Conservation (phyloP, 2,113 vertebrate species). For the Opisthocomus hoazin region DNA sequence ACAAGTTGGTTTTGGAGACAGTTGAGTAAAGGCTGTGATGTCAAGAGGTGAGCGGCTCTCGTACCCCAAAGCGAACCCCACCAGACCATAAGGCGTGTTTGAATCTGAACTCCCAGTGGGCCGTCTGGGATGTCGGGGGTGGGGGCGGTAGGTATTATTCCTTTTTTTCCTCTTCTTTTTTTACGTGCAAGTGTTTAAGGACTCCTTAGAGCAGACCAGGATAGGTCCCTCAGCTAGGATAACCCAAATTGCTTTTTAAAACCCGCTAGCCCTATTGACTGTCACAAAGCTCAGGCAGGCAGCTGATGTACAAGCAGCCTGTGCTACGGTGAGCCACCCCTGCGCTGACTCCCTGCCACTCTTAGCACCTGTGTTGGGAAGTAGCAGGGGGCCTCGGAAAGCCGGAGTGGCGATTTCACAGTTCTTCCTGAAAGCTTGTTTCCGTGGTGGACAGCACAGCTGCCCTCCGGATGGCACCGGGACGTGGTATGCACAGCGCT, state of each 20-base stretch:
- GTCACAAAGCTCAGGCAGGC: fast-evolving
- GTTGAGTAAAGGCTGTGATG: background rate
- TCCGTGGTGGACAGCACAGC: fast-evolving
- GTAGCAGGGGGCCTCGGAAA: background rate
- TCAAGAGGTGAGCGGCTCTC: background rate
- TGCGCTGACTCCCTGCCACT: fast-evolving
- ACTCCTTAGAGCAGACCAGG: background rate
- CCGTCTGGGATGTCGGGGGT: no score
- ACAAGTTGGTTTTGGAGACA: background rate
- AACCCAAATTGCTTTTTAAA: background rate
- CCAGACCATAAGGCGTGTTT: fast-evolving
- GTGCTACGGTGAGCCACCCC: fast-evolving
- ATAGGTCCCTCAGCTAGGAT: background rate
- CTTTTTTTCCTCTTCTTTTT: background rate
- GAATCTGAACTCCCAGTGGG: background rate
- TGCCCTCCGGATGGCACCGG: background rate
- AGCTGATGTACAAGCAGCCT: fast-evolving
- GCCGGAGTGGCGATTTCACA: background rate
- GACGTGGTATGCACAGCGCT: fast-evolving
- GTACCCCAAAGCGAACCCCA: background rate
- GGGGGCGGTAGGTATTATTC: fast-evolving
- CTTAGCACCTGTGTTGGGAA: background rate
- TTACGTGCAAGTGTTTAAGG: background rate
- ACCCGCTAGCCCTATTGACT: no score
- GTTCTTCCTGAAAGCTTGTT: background rate